Conservation (phyloP, 1,140 invertebrate species). For the Sipha flava region DNA sequence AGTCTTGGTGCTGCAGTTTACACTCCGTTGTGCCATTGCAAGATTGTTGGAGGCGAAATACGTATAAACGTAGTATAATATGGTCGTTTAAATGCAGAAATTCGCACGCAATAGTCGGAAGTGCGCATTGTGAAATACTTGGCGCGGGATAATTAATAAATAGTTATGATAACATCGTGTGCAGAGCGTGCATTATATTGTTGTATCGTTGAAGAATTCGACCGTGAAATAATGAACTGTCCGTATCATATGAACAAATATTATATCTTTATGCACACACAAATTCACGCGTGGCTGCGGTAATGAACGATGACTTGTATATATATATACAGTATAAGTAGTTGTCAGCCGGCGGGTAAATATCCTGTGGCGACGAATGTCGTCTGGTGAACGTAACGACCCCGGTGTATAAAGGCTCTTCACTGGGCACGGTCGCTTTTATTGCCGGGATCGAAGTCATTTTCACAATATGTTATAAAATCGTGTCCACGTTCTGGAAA, state of each 20-base stretch:
- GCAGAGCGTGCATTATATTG: neutral
- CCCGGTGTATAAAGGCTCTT: neutral
- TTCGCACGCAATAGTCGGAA: too few relatives aligned
- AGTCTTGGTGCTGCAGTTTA: too few relatives aligned
- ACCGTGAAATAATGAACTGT: neutral
- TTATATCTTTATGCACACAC: too few relatives aligned
- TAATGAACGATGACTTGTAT: neutral
- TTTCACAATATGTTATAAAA: neutral
- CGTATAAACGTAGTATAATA: too few relatives aligned
- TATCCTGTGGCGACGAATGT: neutral
- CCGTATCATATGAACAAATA: neutral
- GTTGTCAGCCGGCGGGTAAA: too few relatives aligned
- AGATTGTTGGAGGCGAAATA: too few relatives aligned
- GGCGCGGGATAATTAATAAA: too few relatives aligned
- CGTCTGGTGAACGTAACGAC: constrained; percentile 4
- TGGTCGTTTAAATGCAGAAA: too few relatives aligned
- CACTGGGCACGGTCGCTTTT: neutral
- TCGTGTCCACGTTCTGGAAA: neutral
- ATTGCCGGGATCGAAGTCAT: neutral
- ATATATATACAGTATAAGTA: neutral
- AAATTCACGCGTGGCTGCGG: too few relatives aligned
- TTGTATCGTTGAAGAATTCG: neutral
- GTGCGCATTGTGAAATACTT: too few relatives aligned
- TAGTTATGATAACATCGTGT: neutral
- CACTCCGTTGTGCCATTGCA: too few relatives aligned